phyloP scores from a whole-genome alignment of 1,140 invertebrate species.

The Delia radicum region DNA sequence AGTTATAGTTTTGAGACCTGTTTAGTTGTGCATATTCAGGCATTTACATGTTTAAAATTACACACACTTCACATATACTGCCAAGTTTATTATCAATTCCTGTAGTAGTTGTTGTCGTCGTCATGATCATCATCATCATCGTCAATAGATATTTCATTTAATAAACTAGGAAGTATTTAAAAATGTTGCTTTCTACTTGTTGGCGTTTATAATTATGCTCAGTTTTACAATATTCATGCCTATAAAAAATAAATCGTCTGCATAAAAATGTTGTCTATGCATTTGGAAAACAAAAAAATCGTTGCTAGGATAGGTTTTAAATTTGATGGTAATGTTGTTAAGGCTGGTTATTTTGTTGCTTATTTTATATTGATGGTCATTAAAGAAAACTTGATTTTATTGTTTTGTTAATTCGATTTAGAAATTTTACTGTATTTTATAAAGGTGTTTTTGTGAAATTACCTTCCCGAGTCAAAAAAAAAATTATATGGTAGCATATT shows the following conservation, averaged over 20 bases:
- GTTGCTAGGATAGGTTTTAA: too few relatives aligned
- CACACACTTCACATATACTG: neutral
- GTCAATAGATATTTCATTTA: neutral
- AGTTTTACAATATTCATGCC: neutral
- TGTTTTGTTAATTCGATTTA: neutral
- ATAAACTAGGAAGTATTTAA: constrained; percentile 5
- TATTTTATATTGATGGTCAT: neutral
- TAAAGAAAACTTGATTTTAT: neutral
- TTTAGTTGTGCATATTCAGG: neutral
- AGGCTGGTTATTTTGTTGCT: neutral
- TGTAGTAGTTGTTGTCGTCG: neutral
- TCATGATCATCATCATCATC: neutral
- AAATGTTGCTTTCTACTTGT: neutral
- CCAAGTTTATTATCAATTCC: constrained; percentile 1
- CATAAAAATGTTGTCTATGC: neutral
- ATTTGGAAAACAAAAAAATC: neutral
- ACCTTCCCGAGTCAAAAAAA: too few relatives aligned
- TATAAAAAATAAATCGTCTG: neutral
- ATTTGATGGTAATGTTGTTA: neutral
- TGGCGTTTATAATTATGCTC: constrained; percentile 1
- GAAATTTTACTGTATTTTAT: neutral
- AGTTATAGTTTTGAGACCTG: constrained; percentile 4
- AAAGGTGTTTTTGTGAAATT: neutral
- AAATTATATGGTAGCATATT: too few relatives aligned
- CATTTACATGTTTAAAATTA: neutral